These are phyloP conservation scores for Microplitis deprimator DNA, from an alignment of 2,888 invertebrate species.

Conservation along the genomic window DNA sequence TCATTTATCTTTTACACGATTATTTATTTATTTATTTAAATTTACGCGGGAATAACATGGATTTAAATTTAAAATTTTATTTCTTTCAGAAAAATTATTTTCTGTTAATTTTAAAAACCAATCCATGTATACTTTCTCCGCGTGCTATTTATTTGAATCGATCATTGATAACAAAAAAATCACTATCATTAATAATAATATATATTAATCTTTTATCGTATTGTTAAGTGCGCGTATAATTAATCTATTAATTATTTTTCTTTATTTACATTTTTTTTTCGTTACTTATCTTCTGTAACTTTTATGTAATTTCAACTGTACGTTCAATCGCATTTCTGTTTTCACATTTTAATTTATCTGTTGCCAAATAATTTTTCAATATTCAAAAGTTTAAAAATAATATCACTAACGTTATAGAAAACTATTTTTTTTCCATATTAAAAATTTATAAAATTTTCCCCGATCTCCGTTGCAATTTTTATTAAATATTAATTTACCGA, in stretches of 20 bases:
- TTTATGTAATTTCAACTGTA: constrained; percentile 29
- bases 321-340: constrained; percentile 49
- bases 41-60: neutral
- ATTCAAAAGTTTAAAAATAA: neutral
- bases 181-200: neutral
- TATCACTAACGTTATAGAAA: neutral
- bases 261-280: neutral
- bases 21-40: constrained; percentile 9
- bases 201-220: constrained; percentile 10
- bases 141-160: neutral
- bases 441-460: neutral
- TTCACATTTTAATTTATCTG: constrained; percentile 45
- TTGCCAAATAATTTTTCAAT: constrained; percentile 29
- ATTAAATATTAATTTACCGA: neutral
- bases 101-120: neutral
- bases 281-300: constrained; percentile 1
- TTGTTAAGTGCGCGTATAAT: constrained; percentile 32
- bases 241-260: neutral
- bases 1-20: constrained; percentile 10
- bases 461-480: neutral
- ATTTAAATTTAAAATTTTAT: neutral
- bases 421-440: neutral
- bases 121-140: neutral
- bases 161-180: constrained; percentile 13
- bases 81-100: neutral